Percentiles rank a stretch among this genome's conserved stretches.
Conservation (phyloP, 2,797 vertebrate species). For the Ctenopoma kingsleyae region DNA sequence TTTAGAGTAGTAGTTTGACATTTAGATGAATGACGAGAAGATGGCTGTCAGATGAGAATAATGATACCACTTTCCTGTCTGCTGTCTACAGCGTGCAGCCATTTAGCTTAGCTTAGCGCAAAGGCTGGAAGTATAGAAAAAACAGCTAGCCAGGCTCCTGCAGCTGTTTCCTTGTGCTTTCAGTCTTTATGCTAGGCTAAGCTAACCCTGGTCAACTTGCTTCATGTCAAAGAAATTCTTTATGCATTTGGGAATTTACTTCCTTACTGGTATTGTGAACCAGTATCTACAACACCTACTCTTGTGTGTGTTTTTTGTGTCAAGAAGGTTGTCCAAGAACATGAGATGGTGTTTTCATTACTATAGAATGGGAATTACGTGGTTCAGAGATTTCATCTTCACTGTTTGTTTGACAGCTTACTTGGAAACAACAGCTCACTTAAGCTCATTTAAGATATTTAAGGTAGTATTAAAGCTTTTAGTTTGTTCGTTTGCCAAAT, state of each 20-base stretch:
- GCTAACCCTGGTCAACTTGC: background rate
- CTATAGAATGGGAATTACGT: background rate
- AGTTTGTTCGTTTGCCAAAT: background rate
- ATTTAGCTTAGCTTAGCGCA: background rate
- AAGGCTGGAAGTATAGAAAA: background rate
- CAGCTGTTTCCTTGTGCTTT: background rate
- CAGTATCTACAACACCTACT: slow-evolving; percentile 37
- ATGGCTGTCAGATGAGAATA: background rate
- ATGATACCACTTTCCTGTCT: background rate
- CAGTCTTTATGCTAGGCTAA: background rate
- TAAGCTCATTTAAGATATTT: background rate
- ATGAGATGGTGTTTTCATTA: too few species aligned
- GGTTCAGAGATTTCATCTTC: slow-evolving; percentile 21
- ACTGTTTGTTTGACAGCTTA: background rate
- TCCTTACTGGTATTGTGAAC: slow-evolving; percentile 22
- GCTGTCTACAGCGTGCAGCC: background rate
- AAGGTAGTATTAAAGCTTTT: slow-evolving; percentile 10
- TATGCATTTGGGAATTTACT: too few species aligned
- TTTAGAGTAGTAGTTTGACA: background rate
- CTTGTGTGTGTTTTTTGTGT: slow-evolving; percentile 25
- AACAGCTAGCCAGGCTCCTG: background rate
- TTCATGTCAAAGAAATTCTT: too few species aligned
- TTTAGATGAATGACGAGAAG: background rate
- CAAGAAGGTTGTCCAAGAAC: too few species aligned
- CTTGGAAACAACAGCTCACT: slow-evolving; percentile 15